These are phyloP conservation scores for Spea multiplicata DNA, from an alignment of 2,113 vertebrate species.

Conservation along the genomic window DNA sequence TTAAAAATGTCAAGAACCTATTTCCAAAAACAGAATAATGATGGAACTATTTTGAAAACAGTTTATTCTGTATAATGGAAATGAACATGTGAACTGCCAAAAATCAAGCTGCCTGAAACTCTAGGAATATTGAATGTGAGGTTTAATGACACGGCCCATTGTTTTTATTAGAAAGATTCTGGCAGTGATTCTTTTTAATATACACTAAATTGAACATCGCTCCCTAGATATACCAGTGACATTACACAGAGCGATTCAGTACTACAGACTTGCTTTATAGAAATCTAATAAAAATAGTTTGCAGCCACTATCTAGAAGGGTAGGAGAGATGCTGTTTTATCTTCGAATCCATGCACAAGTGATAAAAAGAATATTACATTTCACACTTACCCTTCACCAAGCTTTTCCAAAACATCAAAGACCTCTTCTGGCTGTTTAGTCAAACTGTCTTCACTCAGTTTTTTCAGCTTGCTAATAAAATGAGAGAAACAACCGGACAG, in stretches of 20 bases:
- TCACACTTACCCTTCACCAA: conserved; percentile 91
- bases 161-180: conserved; percentile 19
- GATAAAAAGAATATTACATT: conserved; percentile 47
- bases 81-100: too few relatives aligned
- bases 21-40: too few relatives aligned
- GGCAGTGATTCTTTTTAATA: conserved; percentile 40
- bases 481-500: conserved; percentile 40
- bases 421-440: conserved; percentile 98
- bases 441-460: conserved; percentile 96
- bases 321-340: conserved; percentile 37
- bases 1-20: too few relatives aligned
- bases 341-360: conserved; percentile 36
- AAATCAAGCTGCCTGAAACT: background rate
- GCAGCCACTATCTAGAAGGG: conserved; percentile 38
- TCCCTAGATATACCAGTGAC: background rate
- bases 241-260: conserved; percentile 13
- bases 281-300: conserved; percentile 37
- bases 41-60: too few relatives aligned
- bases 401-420: conserved; percentile 97
- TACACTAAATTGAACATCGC: conserved; percentile 16
- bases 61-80: too few relatives aligned
- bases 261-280: background rate
- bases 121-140: conserved; percentile 1
- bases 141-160: conserved; percentile 1
- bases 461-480: conserved; percentile 88